phyloP scores from a whole-genome alignment of 2,888 invertebrate species.

The Nymphalis polychloros region DNA sequence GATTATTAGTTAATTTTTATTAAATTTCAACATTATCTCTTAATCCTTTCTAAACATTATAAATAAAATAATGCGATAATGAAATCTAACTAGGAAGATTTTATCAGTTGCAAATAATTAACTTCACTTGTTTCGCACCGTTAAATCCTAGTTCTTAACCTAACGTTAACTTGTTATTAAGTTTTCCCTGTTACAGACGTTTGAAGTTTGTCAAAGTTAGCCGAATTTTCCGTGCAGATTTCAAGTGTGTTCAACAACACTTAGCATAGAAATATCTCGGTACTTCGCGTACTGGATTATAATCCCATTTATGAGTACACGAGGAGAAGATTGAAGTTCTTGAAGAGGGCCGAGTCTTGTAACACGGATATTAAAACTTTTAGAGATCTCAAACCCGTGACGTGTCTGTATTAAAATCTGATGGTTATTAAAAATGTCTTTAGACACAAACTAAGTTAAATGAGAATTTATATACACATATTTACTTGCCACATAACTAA shows the following conservation, averaged over 20 bases:
- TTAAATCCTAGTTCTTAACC: background rate
- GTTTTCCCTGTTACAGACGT: background rate
- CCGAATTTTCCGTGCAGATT: conserved; percentile 11
- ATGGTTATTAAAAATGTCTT: background rate
- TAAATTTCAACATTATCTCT: no score
- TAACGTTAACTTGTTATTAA: background rate
- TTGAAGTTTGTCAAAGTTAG: conserved; percentile 5
- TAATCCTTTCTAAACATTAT: no score
- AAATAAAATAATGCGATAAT: no score
- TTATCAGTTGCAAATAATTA: no score
- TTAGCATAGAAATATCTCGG: background rate
- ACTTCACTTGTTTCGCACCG: no score
- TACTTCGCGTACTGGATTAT: background rate
- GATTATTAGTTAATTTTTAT: no score
- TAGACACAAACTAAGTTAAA: background rate
- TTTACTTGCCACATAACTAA: no score
- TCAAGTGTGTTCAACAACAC: background rate
- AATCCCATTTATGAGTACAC: conserved; percentile 6
- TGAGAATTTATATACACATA: background rate
- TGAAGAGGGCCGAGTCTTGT: conserved; percentile 3
- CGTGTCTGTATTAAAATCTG: background rate
- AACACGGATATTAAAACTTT: conserved; percentile 5
- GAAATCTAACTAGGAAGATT: no score
- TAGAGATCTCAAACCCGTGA: background rate
- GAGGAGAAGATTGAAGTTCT: background rate